Conservation (phyloP, 2,888 invertebrate species). For the Archips crataeganus region DNA sequence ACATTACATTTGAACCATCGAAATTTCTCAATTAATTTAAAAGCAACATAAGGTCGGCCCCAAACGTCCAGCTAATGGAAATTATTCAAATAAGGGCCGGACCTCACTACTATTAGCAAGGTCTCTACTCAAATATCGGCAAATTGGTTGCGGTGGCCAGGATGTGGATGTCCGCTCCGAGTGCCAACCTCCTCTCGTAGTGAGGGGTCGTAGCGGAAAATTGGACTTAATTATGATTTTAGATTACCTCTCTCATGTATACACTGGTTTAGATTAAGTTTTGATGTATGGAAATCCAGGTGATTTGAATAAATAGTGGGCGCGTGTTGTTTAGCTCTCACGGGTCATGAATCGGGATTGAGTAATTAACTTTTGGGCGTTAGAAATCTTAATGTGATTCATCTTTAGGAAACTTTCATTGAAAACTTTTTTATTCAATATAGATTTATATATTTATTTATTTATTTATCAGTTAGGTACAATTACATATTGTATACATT, state of each 20-base stretch:
- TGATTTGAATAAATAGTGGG: conserved; percentile 1
- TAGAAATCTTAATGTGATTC: not conserved
- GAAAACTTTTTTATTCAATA: no score
- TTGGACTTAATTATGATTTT: conserved; percentile 30
- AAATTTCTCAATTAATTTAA: conserved; percentile 24
- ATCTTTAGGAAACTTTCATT: no score
- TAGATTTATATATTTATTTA: no score
- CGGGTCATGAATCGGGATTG: not conserved
- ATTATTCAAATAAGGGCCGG: conserved; percentile 58
- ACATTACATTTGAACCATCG: not conserved
- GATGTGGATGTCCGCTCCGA: conserved; percentile 42
- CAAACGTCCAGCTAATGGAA: conserved; percentile 54
- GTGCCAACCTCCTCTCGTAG: conserved; percentile 11
- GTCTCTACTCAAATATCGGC: conserved; percentile 54
- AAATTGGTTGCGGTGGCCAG: conserved; percentile 51
- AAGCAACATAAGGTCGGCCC: conserved; percentile 35
- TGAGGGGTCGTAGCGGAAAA: conserved; percentile 26
- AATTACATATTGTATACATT: no score
- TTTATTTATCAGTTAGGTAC: no score
- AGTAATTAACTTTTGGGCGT: not conserved
- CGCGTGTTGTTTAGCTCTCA: not conserved
- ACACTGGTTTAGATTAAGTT: not conserved
- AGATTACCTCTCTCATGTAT: conserved; percentile 13
- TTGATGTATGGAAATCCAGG: not conserved
- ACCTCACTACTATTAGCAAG: conserved; percentile 48